phyloP scores from a whole-genome alignment of 35 echinoderm and acorn worm genomes.

The Lytechinus variegatus region DNA sequence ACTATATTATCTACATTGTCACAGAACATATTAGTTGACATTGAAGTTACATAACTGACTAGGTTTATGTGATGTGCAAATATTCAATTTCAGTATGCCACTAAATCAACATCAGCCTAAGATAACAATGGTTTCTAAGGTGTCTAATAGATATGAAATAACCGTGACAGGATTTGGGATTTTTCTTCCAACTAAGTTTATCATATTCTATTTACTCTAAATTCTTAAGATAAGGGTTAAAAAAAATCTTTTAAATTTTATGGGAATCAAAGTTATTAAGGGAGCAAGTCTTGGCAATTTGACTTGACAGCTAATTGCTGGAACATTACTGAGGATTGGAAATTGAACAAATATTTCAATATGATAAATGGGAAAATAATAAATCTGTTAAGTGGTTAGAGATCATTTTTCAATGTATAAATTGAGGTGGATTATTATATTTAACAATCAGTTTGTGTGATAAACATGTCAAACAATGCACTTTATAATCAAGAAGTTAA shows the following conservation, averaged over 20 bases:
- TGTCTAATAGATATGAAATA: too few species aligned
- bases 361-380: too few species aligned
- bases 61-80: neutral
- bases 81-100: neutral
- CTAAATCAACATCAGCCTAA: neutral
- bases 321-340: too few species aligned
- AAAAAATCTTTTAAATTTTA: too few species aligned
- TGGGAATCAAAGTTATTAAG: too few species aligned
- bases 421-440: neutral
- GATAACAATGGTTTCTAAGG: neutral
- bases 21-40: neutral
- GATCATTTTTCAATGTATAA: neutral
- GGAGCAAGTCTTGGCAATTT: too few species aligned
- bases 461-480: neutral
- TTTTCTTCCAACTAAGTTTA: neutral
- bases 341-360: too few species aligned
- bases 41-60: neutral
- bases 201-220: neutral
- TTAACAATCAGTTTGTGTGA: neutral
- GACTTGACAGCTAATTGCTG: too few species aligned
- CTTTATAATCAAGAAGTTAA: too few species aligned
- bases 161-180: too few species aligned
- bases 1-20: neutral
- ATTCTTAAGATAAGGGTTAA: neutral
- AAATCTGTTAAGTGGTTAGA: too few species aligned